A percentile compares a stretch with the other conserved stretches of the same genome.
phyloP scores from a whole-genome alignment of 2,113 vertebrate genomes.

The Neogale vison region DNA sequence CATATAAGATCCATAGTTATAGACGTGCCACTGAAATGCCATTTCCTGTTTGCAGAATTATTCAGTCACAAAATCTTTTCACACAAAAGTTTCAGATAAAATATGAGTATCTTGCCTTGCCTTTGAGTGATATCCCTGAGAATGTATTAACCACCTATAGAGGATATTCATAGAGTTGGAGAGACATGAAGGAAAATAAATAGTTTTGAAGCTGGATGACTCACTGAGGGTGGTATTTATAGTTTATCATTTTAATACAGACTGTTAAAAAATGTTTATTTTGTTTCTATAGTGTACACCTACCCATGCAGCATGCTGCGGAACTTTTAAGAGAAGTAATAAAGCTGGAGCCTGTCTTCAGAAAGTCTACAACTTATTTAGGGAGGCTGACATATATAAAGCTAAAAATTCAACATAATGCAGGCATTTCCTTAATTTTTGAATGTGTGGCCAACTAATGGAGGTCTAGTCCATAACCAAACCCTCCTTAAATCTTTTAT shows the following conservation, averaged over 20 bases:
- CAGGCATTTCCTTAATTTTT: not conserved
- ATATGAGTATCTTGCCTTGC: not conserved
- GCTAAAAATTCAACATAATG: not conserved
- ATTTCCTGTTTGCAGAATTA: constrained; percentile 68
- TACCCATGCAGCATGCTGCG: not conserved
- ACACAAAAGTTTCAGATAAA: constrained; percentile 42
- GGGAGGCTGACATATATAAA: not conserved
- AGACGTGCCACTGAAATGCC: constrained; percentile 56
- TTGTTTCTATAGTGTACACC: not conserved
- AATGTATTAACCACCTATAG: not conserved
- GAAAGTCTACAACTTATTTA: not conserved
- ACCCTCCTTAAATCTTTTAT: not conserved
- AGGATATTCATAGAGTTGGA: not conserved
- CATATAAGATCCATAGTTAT: constrained; percentile 40
- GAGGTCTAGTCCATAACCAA: not conserved
- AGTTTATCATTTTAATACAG: not conserved
- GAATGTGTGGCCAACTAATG: not conserved
- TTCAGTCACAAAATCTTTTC: constrained; percentile 32
- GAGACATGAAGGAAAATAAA: not conserved
- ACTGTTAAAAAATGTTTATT: not conserved
- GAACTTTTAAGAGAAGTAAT: not conserved
- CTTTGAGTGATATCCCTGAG: not conserved
- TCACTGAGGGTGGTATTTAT: not conserved
- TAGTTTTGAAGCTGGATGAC: not conserved
- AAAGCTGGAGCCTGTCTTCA: not conserved